These are phyloP conservation scores for Hypsopygia costalis DNA, from an alignment of 2,888 invertebrate species.

Conservation along the genomic window DNA sequence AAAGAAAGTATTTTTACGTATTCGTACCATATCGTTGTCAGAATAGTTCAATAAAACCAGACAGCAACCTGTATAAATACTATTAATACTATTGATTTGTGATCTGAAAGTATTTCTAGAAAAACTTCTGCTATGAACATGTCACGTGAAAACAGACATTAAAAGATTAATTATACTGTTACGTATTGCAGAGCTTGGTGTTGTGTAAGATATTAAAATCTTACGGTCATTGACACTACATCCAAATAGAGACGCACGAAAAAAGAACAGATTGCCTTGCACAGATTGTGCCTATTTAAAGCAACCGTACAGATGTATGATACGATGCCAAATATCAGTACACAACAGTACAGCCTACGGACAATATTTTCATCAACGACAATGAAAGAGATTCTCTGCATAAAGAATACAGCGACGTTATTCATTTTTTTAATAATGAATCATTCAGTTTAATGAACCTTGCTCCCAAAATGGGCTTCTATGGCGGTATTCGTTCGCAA, in stretches of 20 bases:
- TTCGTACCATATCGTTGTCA: no score
- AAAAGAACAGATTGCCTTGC: constrained; percentile 28
- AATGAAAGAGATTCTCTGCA: constrained; percentile 36
- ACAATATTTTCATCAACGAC: constrained; percentile 30
- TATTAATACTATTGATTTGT: no score
- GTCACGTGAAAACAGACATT: no score
- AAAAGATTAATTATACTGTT: constrained; percentile 7
- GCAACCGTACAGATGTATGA: constrained; percentile 25
- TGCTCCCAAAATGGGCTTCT: constrained; percentile 41
- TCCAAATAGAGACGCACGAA: constrained; percentile 25
- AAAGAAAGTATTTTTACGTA: no score
- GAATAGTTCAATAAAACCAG: no score
- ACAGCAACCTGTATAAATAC: no score
- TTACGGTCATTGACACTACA: constrained; percentile 28
- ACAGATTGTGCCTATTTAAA: constrained; percentile 26
- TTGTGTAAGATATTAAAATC: constrained; percentile 6
- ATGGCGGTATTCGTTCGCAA: constrained; percentile 42
- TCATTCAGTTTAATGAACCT: constrained; percentile 54
- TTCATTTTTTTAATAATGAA: constrained; percentile 37
- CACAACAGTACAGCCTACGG: constrained; percentile 11
- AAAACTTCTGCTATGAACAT: no score
- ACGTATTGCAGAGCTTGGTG: neutral
- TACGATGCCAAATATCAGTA: constrained; percentile 22
- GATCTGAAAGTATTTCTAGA: no score
- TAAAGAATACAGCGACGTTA: constrained; percentile 24